phyloP scores from a whole-genome alignment of 2,888 invertebrate species.

The Drosophila niveifrons region DNA sequence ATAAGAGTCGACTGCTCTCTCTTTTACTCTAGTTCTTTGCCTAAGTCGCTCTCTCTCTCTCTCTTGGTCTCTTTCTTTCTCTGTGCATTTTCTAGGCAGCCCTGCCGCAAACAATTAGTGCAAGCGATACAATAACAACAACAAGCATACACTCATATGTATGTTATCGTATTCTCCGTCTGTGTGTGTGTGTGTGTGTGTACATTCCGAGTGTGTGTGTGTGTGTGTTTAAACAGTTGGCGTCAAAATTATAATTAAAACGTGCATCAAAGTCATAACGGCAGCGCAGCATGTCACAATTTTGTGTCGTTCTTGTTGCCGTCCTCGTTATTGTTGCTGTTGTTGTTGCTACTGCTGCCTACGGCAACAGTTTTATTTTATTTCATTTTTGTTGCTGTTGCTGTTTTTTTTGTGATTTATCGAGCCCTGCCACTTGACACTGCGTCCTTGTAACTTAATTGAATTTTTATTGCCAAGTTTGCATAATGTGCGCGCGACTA shows the following conservation, averaged over 20 bases:
- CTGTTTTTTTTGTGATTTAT: constrained; percentile 60
- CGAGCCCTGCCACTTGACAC: constrained; percentile 69
- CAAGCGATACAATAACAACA: constrained; percentile 59
- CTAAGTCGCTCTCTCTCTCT: not conserved
- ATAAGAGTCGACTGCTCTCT: constrained; percentile 1
- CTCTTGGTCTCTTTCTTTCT: constrained; percentile 6
- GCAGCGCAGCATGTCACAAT: constrained; percentile 78
- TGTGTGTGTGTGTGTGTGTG: constrained; percentile 31
- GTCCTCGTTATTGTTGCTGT: constrained; percentile 14
- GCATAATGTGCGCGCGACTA: constrained; percentile 63
- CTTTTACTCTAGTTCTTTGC: not conserved
- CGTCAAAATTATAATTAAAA: constrained; percentile 83
- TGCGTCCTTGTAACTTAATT: constrained; percentile 76
- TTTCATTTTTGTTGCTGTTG: not conserved
- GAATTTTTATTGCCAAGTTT: constrained; percentile 82
- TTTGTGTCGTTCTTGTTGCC: constrained; percentile 41
- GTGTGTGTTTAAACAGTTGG: constrained; percentile 80
- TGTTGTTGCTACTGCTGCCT: constrained; percentile 16
- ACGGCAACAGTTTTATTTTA: not conserved
- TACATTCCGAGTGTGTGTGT: constrained; percentile 22
- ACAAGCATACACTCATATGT: constrained; percentile 20
- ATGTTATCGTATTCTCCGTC: constrained; percentile 40
- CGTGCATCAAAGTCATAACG: constrained; percentile 80
- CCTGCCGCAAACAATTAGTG: constrained; percentile 62
- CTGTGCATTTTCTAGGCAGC: constrained; percentile 49